These are phyloP conservation scores for Camponotus fellah DNA, from an alignment of 2,888 invertebrate species.

Conservation along the genomic window DNA sequence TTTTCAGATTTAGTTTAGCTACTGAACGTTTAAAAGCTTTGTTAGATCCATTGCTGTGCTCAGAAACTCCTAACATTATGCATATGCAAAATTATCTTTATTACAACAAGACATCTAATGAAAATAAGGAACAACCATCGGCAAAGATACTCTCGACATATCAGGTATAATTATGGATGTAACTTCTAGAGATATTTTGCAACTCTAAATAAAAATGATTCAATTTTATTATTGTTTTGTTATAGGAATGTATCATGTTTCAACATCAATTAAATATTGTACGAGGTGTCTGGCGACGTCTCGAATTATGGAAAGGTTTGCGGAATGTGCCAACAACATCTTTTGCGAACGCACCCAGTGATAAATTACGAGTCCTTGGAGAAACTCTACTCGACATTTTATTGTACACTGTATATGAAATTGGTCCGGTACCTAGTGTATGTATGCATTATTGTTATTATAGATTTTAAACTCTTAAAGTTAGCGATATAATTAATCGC, in stretches of 20 bases:
- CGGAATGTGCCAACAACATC: constrained; percentile 85
- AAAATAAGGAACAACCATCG: constrained; percentile 88
- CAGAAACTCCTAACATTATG: constrained; percentile 93
- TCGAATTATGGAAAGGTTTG: constrained; percentile 88
- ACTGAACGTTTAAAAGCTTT: constrained; percentile 94
- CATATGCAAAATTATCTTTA: constrained; percentile 94
- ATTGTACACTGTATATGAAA: constrained; percentile 90
- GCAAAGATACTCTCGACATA: constrained; percentile 88
- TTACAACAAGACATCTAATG: constrained; percentile 86
- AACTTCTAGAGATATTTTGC: not conserved
- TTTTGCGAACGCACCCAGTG: constrained; percentile 90
- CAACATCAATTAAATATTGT: constrained; percentile 96
- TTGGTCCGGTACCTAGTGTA: constrained; percentile 86
- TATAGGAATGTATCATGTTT: constrained; percentile 94
- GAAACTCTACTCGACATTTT: constrained; percentile 94
- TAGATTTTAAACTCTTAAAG: not conserved
- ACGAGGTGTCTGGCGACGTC: constrained; percentile 90
- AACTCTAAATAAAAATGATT: not conserved
- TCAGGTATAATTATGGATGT: constrained; percentile 81
- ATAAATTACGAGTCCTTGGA: constrained; percentile 93
- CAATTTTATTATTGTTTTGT: constrained; percentile 64
- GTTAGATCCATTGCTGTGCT: constrained; percentile 91
- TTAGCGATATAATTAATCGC: not conserved
- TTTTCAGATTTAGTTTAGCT: constrained; percentile 89
- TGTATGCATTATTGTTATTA: constrained; percentile 63